A percentile compares a stretch with the other conserved stretches of the same genome.
Conservation (phyloP, 2,113 vertebrate genomes). For the Actenoides lindsayi region DNA sequence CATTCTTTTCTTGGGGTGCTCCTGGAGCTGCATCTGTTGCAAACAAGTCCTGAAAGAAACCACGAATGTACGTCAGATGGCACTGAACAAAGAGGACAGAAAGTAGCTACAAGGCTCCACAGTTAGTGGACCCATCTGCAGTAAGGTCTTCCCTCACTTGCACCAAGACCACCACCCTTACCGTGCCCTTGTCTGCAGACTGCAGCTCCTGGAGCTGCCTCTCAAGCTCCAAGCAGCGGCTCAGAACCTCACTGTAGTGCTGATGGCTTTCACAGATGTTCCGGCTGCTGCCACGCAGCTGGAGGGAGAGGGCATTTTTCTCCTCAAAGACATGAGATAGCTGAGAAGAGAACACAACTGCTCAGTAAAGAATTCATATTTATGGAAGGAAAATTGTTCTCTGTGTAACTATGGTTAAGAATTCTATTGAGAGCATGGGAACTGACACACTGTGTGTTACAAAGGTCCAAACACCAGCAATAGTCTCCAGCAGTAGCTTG, state of each 20-base stretch:
- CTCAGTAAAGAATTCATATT: not conserved
- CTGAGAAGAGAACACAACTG: constrained; percentile 46
- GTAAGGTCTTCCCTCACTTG: not conserved
- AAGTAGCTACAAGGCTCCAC: not conserved
- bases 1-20: constrained; percentile 84
- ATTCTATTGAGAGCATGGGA: not conserved
- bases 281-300: constrained; percentile 69
- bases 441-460: not conserved
- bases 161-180: not conserved
- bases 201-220: constrained; percentile 75
- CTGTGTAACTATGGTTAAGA: not conserved
- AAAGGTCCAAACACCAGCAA: not conserved
- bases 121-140: not conserved
- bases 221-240: constrained; percentile 72
- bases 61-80: not conserved
- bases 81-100: not conserved
- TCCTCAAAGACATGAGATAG: constrained; percentile 84
- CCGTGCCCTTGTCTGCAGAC: constrained; percentile 32
- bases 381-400: not conserved
- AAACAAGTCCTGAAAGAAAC: constrained; percentile 73
- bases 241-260: constrained; percentile 66
- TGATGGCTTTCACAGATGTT: constrained; percentile 71
- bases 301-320: constrained; percentile 77
- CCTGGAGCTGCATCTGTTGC: constrained; percentile 85
- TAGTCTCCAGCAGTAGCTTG: not conserved